Evolutionary conservation across 1,140 invertebrate genomes (phyloP).

Genomic region (Ooceraea biroi): DNA sequence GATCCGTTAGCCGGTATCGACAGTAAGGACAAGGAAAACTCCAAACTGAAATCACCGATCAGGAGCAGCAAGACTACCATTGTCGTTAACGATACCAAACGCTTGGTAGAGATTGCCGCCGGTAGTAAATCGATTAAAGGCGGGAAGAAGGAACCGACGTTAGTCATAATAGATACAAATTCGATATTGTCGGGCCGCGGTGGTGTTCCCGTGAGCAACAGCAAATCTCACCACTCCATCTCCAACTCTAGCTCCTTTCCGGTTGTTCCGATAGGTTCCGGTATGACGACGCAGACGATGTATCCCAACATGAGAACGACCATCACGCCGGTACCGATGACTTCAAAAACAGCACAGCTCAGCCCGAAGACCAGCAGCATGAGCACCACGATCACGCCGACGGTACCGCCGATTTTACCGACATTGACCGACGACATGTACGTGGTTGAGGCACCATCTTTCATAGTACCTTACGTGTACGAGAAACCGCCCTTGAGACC

Average conservation of each 20-base stretch:
- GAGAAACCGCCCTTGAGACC: conserved; percentile 93
- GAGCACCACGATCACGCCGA: conserved; percentile 85
- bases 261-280: conserved; percentile 86
- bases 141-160: conserved; percentile 91
- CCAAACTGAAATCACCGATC: conserved; percentile 81
- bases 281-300: conserved; percentile 87
- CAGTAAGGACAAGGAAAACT: conserved; percentile 84
- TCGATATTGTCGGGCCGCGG: conserved; percentile 89
- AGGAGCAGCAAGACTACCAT: conserved; percentile 88
- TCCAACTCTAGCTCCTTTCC: conserved; percentile 83
- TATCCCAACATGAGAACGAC: conserved; percentile 88
- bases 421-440: conserved; percentile 95
- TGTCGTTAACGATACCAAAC: conserved; percentile 91
- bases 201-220: conserved; percentile 86
- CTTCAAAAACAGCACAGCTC: conserved; percentile 75
- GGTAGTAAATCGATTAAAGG: conserved; percentile 86
- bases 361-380: conserved; percentile 76
- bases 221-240: conserved; percentile 77
- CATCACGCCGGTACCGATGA: conserved; percentile 87
- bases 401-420: conserved; percentile 88
- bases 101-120: conserved; percentile 90
- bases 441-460: conserved; percentile 95
- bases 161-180: conserved; percentile 93
- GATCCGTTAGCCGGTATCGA: conserved; percentile 88
- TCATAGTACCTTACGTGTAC: conserved; percentile 97